These are phyloP conservation scores for Scomberomorus guttatus DNA, from an alignment of 2,797 vertebrate species.

Conservation along the genomic window DNA sequence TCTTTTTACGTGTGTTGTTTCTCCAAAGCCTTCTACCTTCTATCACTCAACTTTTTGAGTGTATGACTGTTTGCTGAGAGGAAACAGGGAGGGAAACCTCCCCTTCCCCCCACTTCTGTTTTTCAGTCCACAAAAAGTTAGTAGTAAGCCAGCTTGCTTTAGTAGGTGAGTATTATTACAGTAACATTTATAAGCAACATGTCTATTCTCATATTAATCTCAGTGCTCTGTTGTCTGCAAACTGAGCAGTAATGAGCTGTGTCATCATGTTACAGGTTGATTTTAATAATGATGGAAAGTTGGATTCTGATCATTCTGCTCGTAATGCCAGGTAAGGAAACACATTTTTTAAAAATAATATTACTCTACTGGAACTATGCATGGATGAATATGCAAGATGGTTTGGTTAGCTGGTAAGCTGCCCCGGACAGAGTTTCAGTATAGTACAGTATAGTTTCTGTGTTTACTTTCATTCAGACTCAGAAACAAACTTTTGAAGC, in stretches of 20 bases:
- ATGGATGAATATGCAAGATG: too few species aligned
- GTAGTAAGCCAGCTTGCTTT: neutral
- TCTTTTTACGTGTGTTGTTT: too few species aligned
- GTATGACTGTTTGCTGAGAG: too few species aligned
- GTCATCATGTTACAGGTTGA: constrained; percentile 11
- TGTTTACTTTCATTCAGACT: too few species aligned
- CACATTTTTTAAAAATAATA: neutral
- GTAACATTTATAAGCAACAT: neutral
- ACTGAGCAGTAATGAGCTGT: neutral
- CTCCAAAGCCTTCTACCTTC: too few species aligned
- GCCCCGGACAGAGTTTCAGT: too few species aligned
- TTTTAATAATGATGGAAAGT: constrained; percentile 44
- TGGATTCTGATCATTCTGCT: constrained; percentile 51
- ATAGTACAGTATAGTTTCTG: too few species aligned
- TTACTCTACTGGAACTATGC: neutral
- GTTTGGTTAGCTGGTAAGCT: too few species aligned
- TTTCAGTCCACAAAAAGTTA: constrained; percentile 20
- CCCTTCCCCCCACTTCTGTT: constrained; percentile 61
- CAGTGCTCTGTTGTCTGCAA: neutral
- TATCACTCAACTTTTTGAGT: too few species aligned
- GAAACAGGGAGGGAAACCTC: neutral
- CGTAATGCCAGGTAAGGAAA: constrained; percentile 50
- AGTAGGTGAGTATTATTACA: constrained; percentile 4
- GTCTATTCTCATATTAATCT: neutral
- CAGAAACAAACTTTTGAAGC: too few species aligned